These are phyloP conservation scores for Syngnathus typhle DNA, from an alignment of 2,113 vertebrate species.

Conservation along the genomic window DNA sequence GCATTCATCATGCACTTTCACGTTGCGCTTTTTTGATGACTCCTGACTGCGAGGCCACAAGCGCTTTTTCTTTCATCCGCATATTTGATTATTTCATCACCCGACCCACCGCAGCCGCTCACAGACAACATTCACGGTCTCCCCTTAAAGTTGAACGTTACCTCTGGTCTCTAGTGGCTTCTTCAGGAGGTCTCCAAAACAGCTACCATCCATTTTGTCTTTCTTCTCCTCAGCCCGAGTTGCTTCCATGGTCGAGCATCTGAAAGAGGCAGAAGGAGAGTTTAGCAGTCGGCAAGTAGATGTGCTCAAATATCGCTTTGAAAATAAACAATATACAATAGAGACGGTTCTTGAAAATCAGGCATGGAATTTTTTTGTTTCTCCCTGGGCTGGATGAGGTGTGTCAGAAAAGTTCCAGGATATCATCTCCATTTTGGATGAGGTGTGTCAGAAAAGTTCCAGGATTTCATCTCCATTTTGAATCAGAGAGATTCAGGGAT, in stretches of 20 bases:
- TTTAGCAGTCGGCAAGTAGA: not conserved
- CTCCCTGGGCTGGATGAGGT: too few species aligned
- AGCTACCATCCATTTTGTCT: slow-evolving; percentile 77
- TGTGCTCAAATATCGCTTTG: too few species aligned
- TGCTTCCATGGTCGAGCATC: slow-evolving; percentile 78
- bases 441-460: too few species aligned
- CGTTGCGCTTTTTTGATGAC: slow-evolving; percentile 33
- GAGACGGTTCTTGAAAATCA: too few species aligned
- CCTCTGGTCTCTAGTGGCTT: slow-evolving; percentile 77
- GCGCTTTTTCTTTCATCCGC: slow-evolving; percentile 49
- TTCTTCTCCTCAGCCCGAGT: slow-evolving; percentile 76
- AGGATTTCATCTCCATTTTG: too few species aligned
- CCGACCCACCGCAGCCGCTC: slow-evolving; percentile 5
- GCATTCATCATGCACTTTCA: slow-evolving; percentile 43
- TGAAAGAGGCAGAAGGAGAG: slow-evolving; percentile 32
- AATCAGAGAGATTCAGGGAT: too few species aligned
- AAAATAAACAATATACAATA: too few species aligned
- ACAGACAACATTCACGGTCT: slow-evolving; percentile 6
- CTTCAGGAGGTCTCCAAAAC: slow-evolving; percentile 76
- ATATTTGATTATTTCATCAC: slow-evolving; percentile 48
- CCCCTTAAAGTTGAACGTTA: slow-evolving; percentile 45
- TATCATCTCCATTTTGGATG: too few species aligned
- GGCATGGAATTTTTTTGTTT: too few species aligned
- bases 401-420: too few species aligned
- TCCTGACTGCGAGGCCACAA: slow-evolving; percentile 46